Conservation (phyloP, 2,113 vertebrate genomes). For the Candoia aspera region DNA sequence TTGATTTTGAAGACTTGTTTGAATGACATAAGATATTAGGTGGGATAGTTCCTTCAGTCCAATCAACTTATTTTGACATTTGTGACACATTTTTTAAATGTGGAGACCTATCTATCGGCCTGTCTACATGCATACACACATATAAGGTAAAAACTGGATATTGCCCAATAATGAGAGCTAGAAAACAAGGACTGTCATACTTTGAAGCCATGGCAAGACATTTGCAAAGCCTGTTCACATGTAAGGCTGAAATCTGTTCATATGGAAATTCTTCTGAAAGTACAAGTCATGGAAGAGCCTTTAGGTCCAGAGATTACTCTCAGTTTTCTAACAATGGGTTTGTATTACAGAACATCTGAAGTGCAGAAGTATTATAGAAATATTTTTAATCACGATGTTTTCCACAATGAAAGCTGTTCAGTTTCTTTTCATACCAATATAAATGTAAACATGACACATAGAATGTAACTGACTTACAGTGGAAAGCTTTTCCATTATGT, state of each 20-base stretch:
- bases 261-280: background rate
- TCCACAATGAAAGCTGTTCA: background rate
- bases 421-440: background rate
- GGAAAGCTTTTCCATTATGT: background rate
- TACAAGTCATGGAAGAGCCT: background rate
- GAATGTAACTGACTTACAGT: background rate
- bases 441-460: background rate
- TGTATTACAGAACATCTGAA: background rate
- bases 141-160: background rate
- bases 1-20: background rate
- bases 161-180: background rate
- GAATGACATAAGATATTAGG: background rate
- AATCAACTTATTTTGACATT: background rate
- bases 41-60: background rate
- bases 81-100: background rate
- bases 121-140: background rate
- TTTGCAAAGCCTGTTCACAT: background rate
- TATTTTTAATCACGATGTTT: background rate
- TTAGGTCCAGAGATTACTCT: background rate
- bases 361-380: background rate
- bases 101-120: background rate
- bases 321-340: background rate
- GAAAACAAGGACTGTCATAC: background rate
- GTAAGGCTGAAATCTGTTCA: background rate
- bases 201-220: background rate